Evolutionary conservation across 2,797 vertebrate genomes (phyloP).

Genomic region (Sebastolobus altivelis): DNA sequence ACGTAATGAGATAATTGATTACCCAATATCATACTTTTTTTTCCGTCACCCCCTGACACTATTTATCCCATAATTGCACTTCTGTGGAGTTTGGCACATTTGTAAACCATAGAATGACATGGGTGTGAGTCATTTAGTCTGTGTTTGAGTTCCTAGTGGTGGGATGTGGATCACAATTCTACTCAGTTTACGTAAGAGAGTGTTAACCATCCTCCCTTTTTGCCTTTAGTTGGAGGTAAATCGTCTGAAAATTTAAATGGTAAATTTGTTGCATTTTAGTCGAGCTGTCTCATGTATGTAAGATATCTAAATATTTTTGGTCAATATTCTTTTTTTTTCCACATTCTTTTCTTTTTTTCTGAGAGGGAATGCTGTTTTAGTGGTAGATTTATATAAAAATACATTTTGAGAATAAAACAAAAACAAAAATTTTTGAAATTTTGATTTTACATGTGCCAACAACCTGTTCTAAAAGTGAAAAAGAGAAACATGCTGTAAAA

Average conservation of each 20-base stretch:
- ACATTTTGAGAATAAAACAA: conserved; percentile 87
- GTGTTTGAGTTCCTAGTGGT: conserved; percentile 70
- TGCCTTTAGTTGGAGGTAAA: conserved; percentile 76
- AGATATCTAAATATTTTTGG: conserved; percentile 82
- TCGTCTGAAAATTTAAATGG: conserved; percentile 88
- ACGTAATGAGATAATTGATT: conserved; percentile 12
- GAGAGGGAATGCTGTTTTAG: conserved; percentile 91
- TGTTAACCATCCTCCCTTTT: conserved; percentile 66
- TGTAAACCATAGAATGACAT: conserved; percentile 74
- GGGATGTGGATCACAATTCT: conserved; percentile 59
- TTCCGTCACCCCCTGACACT: conserved; percentile 4
- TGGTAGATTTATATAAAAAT: conserved; percentile 91
- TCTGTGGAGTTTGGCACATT: conserved; percentile 76
- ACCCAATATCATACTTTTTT: conserved; percentile 1
- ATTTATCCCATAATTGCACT: conserved; percentile 42
- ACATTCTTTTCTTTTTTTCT: conserved; percentile 75
- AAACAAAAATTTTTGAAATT: conserved; percentile 85
- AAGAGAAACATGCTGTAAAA: conserved; percentile 86
- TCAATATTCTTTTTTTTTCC: conserved; percentile 68
- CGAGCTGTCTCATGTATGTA: conserved; percentile 89
- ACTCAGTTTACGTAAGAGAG: conserved; percentile 52
- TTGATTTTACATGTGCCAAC: conserved; percentile 92
- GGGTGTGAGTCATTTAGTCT: conserved; percentile 66
- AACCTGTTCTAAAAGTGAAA: conserved; percentile 90
- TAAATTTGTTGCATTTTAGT: conserved; percentile 93